These are phyloP conservation scores for Acropternis orthonyx DNA, from an alignment of 2,797 vertebrate genomes.

Conservation along the genomic window DNA sequence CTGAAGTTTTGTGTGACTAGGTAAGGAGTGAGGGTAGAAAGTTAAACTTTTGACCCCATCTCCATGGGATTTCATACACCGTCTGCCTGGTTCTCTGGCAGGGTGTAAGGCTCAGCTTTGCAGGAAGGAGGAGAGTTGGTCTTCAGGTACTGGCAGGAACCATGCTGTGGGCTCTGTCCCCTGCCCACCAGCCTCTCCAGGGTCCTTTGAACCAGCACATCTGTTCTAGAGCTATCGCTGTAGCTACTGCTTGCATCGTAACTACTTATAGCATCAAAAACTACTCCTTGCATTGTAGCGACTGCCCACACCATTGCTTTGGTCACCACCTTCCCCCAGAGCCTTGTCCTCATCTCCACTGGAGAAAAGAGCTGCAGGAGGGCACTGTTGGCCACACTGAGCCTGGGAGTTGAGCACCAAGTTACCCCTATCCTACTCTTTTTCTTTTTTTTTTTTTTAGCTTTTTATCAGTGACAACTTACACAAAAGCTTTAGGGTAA, in stretches of 20 bases:
- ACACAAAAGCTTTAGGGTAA: neutral
- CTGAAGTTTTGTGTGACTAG: constrained; percentile 35
- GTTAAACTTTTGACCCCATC: constrained; percentile 67
- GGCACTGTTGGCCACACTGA: neutral
- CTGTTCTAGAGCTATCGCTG: neutral
- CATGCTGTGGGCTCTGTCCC: neutral
- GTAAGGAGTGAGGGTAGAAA: constrained; percentile 42
- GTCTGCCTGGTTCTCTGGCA: neutral
- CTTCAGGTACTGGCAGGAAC: neutral
- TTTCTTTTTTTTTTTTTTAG: neutral
- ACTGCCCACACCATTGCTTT: neutral
- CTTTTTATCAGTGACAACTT: neutral
- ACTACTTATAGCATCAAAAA: neutral
- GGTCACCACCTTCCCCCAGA: neutral
- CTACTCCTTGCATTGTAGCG: rapidly evolving
- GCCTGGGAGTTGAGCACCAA: neutral
- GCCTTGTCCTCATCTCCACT: rapidly evolving
- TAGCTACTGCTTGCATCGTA: neutral
- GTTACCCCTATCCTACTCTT: neutral
- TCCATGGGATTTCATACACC: neutral
- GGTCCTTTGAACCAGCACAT: neutral
- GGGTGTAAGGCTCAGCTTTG: neutral
- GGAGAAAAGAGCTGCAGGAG: neutral
- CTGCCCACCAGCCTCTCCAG: neutral
- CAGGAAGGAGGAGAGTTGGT: neutral